Evolutionary conservation across 2,888 invertebrate genomes (phyloP).

Genomic region (Meteorus colon): DNA sequence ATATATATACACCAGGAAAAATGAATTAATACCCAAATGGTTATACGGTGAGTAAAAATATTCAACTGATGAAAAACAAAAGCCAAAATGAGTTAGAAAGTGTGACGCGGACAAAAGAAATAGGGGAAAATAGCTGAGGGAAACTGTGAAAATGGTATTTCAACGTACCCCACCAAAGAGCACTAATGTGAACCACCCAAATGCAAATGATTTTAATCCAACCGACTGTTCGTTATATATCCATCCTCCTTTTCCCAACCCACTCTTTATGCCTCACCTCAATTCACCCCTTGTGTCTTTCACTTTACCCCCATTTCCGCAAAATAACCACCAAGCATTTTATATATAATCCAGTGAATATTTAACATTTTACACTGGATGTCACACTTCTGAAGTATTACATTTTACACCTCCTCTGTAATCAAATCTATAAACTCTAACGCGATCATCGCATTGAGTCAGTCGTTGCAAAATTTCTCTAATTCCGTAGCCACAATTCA

Average conservation of each 20-base stretch:
- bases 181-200: constrained; percentile 46
- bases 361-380: constrained; percentile 34
- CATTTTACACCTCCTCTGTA: background rate
- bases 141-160: constrained; percentile 43
- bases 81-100: constrained; percentile 24
- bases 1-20: background rate
- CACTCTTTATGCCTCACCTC: background rate
- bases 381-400: background rate
- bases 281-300: too few species aligned
- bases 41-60: constrained; percentile 20
- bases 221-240: constrained; percentile 7
- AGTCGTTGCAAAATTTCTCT: background rate
- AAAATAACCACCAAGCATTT: constrained; percentile 33
- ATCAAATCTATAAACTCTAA: background rate
- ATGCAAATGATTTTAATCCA: constrained; percentile 53
- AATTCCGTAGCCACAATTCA: background rate
- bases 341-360: constrained; percentile 47
- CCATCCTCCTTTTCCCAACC: background rate
- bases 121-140: constrained; percentile 24
- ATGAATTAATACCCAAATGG: background rate
- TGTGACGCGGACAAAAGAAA: constrained; percentile 11
- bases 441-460: background rate
- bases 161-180: constrained; percentile 6
- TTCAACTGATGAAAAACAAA: constrained; percentile 7
- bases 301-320: background rate